Base-by-base conservation (phyloP, 2,888 invertebrate genomes). In the Dyspetes luteomarginatus region DNA sequence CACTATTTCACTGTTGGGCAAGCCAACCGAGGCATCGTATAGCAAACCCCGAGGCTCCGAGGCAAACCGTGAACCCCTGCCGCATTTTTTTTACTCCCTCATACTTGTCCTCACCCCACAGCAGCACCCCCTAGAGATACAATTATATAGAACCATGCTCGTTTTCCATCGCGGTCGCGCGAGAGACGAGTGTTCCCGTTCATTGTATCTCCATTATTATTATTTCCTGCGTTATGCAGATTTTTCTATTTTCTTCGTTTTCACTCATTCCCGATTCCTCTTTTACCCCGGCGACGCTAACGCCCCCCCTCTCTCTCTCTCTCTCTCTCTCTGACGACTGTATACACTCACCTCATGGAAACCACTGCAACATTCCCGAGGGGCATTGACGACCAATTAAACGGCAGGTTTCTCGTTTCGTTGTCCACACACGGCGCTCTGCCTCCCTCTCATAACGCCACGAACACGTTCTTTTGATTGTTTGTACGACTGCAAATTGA, bases 321-420 rank as follows among this genome's bases (percentile, higher is more conserved):
- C 19, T 74, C 43, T 71, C 56, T 75, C 9, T 19, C 68, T 26
- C 30, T 75, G 28, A 5, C 56, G 36, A 19, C 22, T 68, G 67
- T 68, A 26, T 28, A 48, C 56, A 77, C 50, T 17, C 50, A 43
- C 48, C 26, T 55, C 43, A 52, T 50, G 17, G 50, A 69, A 73
- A 73, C 74, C 62, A 76, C 43, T 50, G 69, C 65, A 62, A 67
- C 68, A 81, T 79, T 65, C 74, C 81, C 80, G 55, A 60, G 75
- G 78, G 81, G 75, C 81, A 82, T 79, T 62, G 65, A 65, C 80
- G 81, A 81, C 84, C 84, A 84, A 84, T 83, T 84, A 84, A 83
- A 74, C 78, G 79, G 79, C 81, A 80, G 81, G 56, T 73, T 80
- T 72, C 78, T 78, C 76, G 71, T 78, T 80, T 76, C 81, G 68